These are phyloP conservation scores for Lycorma delicatula DNA, from an alignment of 1,140 invertebrate genomes.

Conservation along the genomic window DNA sequence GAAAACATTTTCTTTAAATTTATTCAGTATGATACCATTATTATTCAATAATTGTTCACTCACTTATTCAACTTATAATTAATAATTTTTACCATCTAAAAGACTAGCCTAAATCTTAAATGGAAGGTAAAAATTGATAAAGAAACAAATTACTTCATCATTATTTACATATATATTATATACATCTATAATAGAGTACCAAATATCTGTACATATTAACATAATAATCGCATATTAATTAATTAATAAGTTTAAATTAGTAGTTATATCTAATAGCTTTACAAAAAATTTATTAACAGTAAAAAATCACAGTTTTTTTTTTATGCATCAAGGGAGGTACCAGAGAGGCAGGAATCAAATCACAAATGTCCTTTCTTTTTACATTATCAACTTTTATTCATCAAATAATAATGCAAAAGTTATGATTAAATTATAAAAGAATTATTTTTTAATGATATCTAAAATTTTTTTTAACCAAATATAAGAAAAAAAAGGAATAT, in stretches of 20 bases:
- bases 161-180: background rate
- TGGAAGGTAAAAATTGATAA: background rate
- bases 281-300: slow-evolving; percentile 24
- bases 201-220: slow-evolving; percentile 25
- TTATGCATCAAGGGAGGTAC: slow-evolving; percentile 20
- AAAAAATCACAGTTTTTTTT: slow-evolving; percentile 26
- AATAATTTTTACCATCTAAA: no score
- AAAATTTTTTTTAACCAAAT: no score
- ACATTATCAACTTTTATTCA: no score
- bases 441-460: no score
- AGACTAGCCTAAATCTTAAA: background rate
- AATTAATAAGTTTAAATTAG: slow-evolving; percentile 13
- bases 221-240: slow-evolving; percentile 17
- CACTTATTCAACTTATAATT: no score
- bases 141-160: slow-evolving; percentile 1
- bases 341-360: slow-evolving; percentile 21
- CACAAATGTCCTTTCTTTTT: no score
- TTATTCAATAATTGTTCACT: no score
- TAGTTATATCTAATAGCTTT: slow-evolving; percentile 19
- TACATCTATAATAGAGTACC: slow-evolving; percentile 20
- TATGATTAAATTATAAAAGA: no score
- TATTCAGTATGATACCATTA: no score
- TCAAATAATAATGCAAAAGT: no score
- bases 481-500: no score
- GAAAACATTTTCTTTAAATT: no score